A percentile compares a stretch with the other conserved stretches of the same genome.
These are phyloP conservation scores for Xenentodon cancila DNA, from an alignment of 2,797 vertebrate species.

Conservation along the genomic window DNA sequence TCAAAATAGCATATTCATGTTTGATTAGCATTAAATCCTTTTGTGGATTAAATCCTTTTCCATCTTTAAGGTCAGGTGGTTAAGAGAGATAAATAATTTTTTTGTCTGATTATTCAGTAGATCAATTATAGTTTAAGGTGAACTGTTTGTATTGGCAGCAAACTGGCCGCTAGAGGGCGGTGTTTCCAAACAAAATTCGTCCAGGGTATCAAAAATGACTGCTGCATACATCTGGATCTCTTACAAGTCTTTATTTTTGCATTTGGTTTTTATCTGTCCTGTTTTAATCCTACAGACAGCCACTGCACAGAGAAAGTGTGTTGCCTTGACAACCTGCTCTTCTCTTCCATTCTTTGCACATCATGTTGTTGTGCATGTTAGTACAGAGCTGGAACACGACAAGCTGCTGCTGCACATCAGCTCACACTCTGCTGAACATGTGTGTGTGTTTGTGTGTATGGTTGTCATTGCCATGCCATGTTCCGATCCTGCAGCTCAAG, in stretches of 20 bases:
- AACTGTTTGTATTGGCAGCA: background rate
- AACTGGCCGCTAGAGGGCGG: constrained; percentile 17
- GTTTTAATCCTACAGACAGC: constrained; percentile 38
- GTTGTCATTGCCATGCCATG: background rate
- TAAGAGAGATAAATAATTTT: background rate
- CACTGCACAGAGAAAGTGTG: constrained; percentile 7
- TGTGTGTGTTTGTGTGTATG: constrained; percentile 10
- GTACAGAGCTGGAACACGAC: constrained; percentile 50
- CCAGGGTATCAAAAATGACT: background rate
- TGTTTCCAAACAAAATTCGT: background rate
- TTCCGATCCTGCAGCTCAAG: too few relatives aligned
- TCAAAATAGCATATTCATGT: background rate
- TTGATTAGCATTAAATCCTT: background rate
- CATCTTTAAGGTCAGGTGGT: background rate
- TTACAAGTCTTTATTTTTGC: constrained; percentile 7
- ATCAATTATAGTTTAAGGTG: background rate
- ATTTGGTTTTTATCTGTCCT: constrained; percentile 27
- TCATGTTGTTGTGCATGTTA: constrained; percentile 59
- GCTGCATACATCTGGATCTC: constrained; percentile 9
- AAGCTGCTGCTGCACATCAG: constrained; percentile 18
- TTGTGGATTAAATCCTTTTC: background rate
- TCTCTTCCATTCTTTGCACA: constrained; percentile 47
- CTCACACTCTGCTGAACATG: constrained; percentile 39
- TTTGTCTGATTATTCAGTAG: background rate
- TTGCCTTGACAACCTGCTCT: constrained; percentile 48